A percentile compares a stretch with the other conserved stretches of the same genome.
phyloP scores from a whole-genome alignment of 2,888 invertebrate species.

The Bhutanitis thaidina region DNA sequence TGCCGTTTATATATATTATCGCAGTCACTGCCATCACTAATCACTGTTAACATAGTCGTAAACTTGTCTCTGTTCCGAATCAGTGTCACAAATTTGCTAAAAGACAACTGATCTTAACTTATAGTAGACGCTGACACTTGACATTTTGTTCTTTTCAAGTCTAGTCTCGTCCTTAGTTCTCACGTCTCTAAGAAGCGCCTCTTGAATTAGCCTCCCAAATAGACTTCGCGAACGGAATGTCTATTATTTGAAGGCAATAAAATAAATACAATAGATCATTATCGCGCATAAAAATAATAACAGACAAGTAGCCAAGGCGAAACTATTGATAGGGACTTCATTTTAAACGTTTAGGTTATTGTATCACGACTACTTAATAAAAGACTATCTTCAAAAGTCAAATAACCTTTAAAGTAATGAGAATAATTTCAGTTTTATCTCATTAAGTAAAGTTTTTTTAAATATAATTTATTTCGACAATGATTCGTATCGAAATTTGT shows the following conservation, averaged over 20 bases:
- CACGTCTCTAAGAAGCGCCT: slow-evolving; percentile 22
- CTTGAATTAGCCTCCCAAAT: slow-evolving; percentile 27
- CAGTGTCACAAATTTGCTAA: slow-evolving; percentile 1
- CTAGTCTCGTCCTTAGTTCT: slow-evolving; percentile 31
- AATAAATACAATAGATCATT: slow-evolving; percentile 30
- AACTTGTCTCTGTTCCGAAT: slow-evolving; percentile 4
- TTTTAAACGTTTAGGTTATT: too few species aligned
- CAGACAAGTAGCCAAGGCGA: background rate
- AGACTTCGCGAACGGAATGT: slow-evolving; percentile 23
- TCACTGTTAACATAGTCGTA: slow-evolving; percentile 13
- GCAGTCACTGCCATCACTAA: background rate
- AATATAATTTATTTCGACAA: too few species aligned
- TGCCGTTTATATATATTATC: too few species aligned
- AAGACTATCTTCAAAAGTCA: too few species aligned
- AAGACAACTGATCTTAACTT: slow-evolving; percentile 5
- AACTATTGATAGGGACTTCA: too few species aligned
- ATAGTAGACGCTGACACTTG: slow-evolving; percentile 8
- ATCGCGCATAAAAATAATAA: slow-evolving; percentile 15
- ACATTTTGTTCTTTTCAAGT: slow-evolving; percentile 21
- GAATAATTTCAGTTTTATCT: too few species aligned
- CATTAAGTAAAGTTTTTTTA: too few species aligned
- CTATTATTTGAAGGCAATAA: slow-evolving; percentile 26
- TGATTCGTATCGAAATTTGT: too few species aligned
- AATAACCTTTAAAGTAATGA: too few species aligned
- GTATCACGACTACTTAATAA: too few species aligned